A percentile compares a stretch with the other conserved stretches of the same genome.
These are phyloP conservation scores for Hoplostethus atlanticus DNA, from an alignment of 2,797 vertebrate genomes.

Conservation along the genomic window DNA sequence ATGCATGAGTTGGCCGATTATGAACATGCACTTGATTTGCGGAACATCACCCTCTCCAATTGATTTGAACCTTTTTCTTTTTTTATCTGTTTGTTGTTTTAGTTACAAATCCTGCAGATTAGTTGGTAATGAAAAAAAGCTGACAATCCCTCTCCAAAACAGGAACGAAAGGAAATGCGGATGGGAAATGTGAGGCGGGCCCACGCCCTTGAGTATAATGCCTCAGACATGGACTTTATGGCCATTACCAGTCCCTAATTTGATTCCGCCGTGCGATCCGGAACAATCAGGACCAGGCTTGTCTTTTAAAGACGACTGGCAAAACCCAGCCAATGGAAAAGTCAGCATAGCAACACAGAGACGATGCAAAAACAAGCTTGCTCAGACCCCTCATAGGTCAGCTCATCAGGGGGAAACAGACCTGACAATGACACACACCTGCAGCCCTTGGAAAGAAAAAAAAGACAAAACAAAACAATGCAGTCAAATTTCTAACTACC, in stretches of 20 bases:
- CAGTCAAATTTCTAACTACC: conserved; percentile 7
- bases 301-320: conserved; percentile 68
- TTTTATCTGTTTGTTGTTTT: conserved; percentile 68
- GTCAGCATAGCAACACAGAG: conserved; percentile 75
- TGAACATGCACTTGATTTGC: conserved; percentile 53
- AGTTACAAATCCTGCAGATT: conserved; percentile 76
- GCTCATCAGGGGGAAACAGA: conserved; percentile 31
- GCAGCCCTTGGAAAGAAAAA: conserved; percentile 27
- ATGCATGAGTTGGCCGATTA: conserved; percentile 63
- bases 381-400: conserved; percentile 53
- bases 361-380: conserved; percentile 67
- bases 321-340: conserved; percentile 75
- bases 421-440: conserved; percentile 46
- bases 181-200: conserved; percentile 73
- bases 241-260: conserved; percentile 76
- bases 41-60: conserved; percentile 54
- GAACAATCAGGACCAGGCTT: conserved; percentile 76
- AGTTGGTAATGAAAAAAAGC: conserved; percentile 73
- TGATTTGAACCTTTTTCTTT: conserved; percentile 38
- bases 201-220: conserved; percentile 69
- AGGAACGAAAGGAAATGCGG: conserved; percentile 61
- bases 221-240: conserved; percentile 69
- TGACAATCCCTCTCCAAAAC: conserved; percentile 62
- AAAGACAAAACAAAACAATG: neutral
- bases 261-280: conserved; percentile 69